Base-by-base conservation (phyloP, 2,113 vertebrate genomes). In the Phyllostomus discolor region DNA sequence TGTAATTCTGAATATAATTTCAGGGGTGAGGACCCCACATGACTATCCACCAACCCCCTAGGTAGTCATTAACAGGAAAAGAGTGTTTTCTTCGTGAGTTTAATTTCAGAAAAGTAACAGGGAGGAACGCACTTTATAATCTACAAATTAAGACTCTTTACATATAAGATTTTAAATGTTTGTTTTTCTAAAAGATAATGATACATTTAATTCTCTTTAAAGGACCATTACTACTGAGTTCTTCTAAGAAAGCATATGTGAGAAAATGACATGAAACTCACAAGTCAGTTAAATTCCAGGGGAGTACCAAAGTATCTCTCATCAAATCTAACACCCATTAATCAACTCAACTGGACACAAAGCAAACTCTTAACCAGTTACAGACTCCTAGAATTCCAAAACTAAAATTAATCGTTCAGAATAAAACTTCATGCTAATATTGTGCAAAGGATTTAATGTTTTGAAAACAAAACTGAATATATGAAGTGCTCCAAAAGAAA, bases 351-450 rank as follows among this genome's bases (percentile, higher is more conserved):
- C 90, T 64, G n/a, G 26, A 90, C 54, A 70, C 52, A 82, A 84
- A 95, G 52, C 46, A 87, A 94, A 91, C 11, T 91, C 43, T 83
- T 90, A 84, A 94, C 22, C 26, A 94, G 80, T 62, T 94, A 87
- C 3, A 62, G 31, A 69, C 7, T 87, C 33, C 62, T 62, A 95
- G 33, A 96, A 94, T 86, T 93, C 67, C 14, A 52, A 95, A 85
- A 75, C 0, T 92, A 10, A 92, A 94, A 38, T 75, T 70, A 79
- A 81, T 4, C 90, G 19, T 46, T 79, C 7, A 90, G 48, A 92
- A 69, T 81, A 79, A 94, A 82, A 79, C 5, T 79, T 38, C 22
- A 43, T 38, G 22, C 28, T 86, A 95, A 93, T 75, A 93, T 0
- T 50, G 46, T 75, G 3, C 19, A 87, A 85, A 90, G 31, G 41